Evolutionary conservation across 37 sponge, comb jelly and placozoan genomes (phyloP).

Genomic region (Bolinopsis microptera): DNA sequence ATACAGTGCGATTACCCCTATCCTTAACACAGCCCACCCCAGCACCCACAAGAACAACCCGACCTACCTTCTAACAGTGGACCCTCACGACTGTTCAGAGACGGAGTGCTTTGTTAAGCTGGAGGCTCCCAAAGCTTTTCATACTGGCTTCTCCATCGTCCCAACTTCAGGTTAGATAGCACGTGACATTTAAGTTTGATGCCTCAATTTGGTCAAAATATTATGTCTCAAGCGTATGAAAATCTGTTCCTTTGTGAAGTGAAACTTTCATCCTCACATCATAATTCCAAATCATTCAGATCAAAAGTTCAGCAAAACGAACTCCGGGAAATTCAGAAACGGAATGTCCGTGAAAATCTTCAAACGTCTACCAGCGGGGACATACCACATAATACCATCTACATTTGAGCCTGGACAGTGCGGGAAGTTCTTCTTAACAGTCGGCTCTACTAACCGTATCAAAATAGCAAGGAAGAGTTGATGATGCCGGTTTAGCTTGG

Average conservation of each 20-base stretch:
- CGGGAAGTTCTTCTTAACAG: constrained; percentile 70
- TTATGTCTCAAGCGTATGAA: too few relatives aligned
- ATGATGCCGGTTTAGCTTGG: too few relatives aligned
- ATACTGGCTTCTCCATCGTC: not conserved
- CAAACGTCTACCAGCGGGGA: constrained; percentile 61
- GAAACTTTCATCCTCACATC: not conserved
- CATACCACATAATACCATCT: constrained; percentile 72
- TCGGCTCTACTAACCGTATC: not conserved
- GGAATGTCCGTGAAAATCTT: constrained; percentile 50
- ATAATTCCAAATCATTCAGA: too few relatives aligned
- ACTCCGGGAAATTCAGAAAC: constrained; percentile 20
- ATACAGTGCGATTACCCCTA: too few relatives aligned
- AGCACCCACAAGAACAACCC: constrained; percentile 71
- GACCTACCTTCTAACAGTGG: constrained; percentile 53
- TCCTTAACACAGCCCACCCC: too few relatives aligned
- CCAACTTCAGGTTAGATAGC: constrained; percentile 29
- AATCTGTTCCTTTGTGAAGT: too few relatives aligned
- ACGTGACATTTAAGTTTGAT: too few relatives aligned
- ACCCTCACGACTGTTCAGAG: constrained; percentile 21
- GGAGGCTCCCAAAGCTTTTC: constrained; percentile 29
- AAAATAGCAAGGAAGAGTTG: not conserved
- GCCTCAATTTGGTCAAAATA: too few relatives aligned
- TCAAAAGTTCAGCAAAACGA: constrained; percentile 36
- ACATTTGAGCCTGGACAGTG: constrained; percentile 71
- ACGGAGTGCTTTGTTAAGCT: constrained; percentile 44